These are phyloP conservation scores for Champsocephalus gunnari DNA, from an alignment of 2,797 vertebrate species.

Conservation along the genomic window DNA sequence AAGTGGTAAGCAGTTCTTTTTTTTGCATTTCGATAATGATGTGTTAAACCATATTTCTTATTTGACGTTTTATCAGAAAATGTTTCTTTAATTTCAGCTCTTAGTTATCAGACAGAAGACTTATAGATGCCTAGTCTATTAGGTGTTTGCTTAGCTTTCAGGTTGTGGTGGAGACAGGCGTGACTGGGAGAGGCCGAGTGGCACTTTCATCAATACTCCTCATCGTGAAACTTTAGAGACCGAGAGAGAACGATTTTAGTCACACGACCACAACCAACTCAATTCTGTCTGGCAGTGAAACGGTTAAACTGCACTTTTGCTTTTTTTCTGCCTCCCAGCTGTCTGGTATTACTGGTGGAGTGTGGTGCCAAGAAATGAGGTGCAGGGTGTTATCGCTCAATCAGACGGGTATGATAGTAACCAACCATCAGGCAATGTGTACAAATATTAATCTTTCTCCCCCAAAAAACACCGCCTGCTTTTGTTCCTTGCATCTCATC, in stretches of 20 bases:
- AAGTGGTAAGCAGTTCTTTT: conserved; percentile 3
- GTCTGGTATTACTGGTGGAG: conserved; percentile 70
- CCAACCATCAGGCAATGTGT: conserved; percentile 43
- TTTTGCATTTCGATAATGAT: conserved; percentile 2
- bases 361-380: conserved; percentile 72
- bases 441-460: conserved; percentile 25
- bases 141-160: conserved; percentile 40
- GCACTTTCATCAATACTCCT: conserved; percentile 68
- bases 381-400: conserved; percentile 61
- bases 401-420: conserved; percentile 56
- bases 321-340: conserved; percentile 72
- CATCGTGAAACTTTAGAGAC: conserved; percentile 70
- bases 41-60: background rate
- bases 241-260: conserved; percentile 76
- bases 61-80: background rate
- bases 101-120: background rate
- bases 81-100: conserved; percentile 18
- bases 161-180: conserved; percentile 72
- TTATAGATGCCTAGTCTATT: background rate
- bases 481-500: conserved; percentile 27
- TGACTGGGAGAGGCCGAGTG: conserved; percentile 68
- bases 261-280: conserved; percentile 81
- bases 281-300: conserved; percentile 81
- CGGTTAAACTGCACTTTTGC: conserved; percentile 85
- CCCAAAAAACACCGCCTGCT: conserved; percentile 14